phyloP scores from a whole-genome alignment of 2,888 invertebrate species.

The Lutraria lutraria region DNA sequence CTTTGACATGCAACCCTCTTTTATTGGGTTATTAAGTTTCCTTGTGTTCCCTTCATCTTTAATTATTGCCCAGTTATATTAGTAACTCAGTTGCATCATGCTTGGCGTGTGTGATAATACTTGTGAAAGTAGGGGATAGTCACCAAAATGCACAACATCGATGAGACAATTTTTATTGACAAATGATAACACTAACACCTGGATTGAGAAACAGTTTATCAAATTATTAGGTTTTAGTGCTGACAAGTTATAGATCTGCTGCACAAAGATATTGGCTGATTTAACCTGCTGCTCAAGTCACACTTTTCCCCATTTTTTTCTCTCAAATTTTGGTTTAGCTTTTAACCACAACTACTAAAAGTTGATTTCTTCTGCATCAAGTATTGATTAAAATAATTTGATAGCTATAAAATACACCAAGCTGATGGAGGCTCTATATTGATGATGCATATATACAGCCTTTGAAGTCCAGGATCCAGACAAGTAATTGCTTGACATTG shows the following conservation, averaged over 20 bases:
- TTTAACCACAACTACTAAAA: not conserved
- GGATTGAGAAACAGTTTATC: not conserved
- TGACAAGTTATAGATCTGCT: not conserved
- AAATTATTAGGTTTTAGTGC: not conserved
- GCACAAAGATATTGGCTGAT: too few species aligned
- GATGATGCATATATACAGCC: not conserved
- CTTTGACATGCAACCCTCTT: not conserved
- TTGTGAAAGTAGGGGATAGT: not conserved
- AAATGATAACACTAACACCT: not conserved
- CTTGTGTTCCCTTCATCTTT: not conserved
- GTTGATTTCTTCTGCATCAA: not conserved
- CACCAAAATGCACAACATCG: not conserved
- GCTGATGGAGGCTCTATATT: not conserved
- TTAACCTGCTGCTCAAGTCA: too few species aligned
- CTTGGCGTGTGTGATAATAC: not conserved
- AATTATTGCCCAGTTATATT: conserved; percentile 3
- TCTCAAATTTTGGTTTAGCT: not conserved
- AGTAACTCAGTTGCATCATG: not conserved
- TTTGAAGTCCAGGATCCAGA: not conserved
- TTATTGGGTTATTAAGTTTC: conserved; percentile 4
- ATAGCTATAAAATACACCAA: not conserved
- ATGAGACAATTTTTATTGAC: not conserved
- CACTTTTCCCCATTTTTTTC: too few species aligned
- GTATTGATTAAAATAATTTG: conserved; percentile 6
- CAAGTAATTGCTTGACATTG: not conserved